Percentiles rank a stretch among this genome's conserved stretches.
These are phyloP conservation scores for Columba janthina DNA, from an alignment of 2,113 vertebrate genomes.

Conservation along the genomic window DNA sequence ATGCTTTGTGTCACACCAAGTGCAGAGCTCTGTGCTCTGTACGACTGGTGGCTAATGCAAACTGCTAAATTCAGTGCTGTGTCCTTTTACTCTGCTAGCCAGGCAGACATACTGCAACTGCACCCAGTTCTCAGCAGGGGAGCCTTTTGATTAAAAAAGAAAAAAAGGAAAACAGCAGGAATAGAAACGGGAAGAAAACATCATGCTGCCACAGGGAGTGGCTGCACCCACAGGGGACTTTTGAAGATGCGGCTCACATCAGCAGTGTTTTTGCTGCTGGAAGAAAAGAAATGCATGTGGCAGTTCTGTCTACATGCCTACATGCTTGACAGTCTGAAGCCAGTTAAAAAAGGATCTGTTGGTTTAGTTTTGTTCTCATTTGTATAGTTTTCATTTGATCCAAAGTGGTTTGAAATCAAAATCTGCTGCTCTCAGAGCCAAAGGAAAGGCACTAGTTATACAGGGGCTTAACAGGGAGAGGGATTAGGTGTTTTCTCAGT, in stretches of 20 bases:
- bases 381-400: background rate
- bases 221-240: background rate
- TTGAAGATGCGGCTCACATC: background rate
- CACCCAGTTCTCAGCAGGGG: background rate
- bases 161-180: background rate
- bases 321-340: background rate
- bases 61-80: background rate
- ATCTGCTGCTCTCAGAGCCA: accelerated
- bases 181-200: background rate
- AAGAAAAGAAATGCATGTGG: background rate
- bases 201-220: accelerated
- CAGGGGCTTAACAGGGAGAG: background rate
- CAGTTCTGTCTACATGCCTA: background rate
- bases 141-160: background rate
- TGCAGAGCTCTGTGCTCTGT: too few relatives aligned
- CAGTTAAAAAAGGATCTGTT: background rate
- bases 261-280: background rate
- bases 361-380: background rate
- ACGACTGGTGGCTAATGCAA: background rate
- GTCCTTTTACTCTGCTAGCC: background rate
- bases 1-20: background rate
- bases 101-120: background rate
- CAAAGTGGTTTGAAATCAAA: background rate
- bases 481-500: background rate
- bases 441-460: background rate